Evolutionary conservation across 2,113 vertebrate genomes (phyloP), one percentile per base, ranked within the genome.

Genomic region (Hippocampus zosterae): DNA sequence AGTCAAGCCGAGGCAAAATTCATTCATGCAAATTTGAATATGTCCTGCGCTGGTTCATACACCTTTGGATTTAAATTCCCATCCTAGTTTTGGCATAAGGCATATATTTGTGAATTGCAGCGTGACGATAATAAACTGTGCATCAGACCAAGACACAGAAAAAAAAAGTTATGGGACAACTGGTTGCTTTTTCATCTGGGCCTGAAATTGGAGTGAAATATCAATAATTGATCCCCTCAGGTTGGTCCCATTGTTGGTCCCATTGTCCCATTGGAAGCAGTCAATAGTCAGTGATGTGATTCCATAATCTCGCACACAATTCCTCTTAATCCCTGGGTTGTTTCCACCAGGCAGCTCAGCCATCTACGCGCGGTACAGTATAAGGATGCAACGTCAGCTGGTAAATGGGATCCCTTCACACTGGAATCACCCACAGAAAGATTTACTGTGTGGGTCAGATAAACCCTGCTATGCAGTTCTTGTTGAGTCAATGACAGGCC

Each of bases 11-110:
- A 83, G 78, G 81, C 71, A 89, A 87, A 90, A 82, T 79, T 80
- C 70, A 89, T 90, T 87, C 90, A 88, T 85, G 84, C 67, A 0
- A 29, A 68, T 85, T 88, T 89, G 80, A 85, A 81, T 77, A 82
- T 80, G 73, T 75, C 78, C 67, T 21, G 67, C 69, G 79, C 67
- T 73, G 16, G 29, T 29, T 60, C 13, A 33, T 33, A 29, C 27
- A 60, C 5, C 1, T 60, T 74, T 67, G 33, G 41, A 21, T 18
- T 52, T 52, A 52, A 19, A 19, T 50, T 52, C 46, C 56, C 13
- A 2, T 59, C 6, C 27, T 29, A 16, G 5, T 29, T 15, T 29
- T 59, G 56, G 27, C 56, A 3, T 16, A 3, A 21, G 7, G 5
- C 3, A 52, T 52, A 52, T 52, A 21, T 52, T 52, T 7, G 48